Evolutionary conservation across 2,797 vertebrate species (phyloP).

Genomic region (Pachyuromys duprasi): DNA sequence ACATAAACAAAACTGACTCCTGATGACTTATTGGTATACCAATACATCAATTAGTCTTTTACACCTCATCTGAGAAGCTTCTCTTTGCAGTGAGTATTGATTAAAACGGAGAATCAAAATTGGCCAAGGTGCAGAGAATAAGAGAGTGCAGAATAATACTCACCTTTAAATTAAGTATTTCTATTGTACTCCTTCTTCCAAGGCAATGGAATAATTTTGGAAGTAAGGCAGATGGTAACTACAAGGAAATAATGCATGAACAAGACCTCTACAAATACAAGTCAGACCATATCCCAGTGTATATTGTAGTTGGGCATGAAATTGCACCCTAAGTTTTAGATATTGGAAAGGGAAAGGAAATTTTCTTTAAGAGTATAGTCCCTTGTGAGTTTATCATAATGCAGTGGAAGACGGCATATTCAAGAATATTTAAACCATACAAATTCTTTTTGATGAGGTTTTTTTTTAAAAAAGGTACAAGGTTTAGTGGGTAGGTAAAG

Average conservation of each 20-base stretch:
- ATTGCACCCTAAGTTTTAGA: neutral
- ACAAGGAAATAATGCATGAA: neutral
- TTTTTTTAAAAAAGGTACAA: neutral
- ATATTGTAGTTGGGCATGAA: neutral
- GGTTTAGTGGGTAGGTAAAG: neutral
- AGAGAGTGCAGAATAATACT: neutral
- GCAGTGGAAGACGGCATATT: neutral
- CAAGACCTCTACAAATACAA: neutral
- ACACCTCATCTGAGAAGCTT: neutral
- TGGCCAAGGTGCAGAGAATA: neutral
- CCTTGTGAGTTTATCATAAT: neutral
- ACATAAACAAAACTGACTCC: neutral
- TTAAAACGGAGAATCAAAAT: neutral
- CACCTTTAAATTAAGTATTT: neutral
- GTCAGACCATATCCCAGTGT: neutral
- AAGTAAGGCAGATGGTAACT: neutral
- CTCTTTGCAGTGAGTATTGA: neutral
- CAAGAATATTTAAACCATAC: neutral
- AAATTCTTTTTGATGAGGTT: no score
- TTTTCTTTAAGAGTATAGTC: neutral
- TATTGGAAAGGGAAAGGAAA: neutral
- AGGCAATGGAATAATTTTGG: neutral
- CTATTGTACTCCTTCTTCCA: neutral
- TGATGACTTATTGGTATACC: neutral
- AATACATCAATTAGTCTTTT: neutral